These are phyloP conservation scores for Dinoponera quadriceps DNA, from an alignment of 1,140 invertebrate genomes.

Conservation along the genomic window DNA sequence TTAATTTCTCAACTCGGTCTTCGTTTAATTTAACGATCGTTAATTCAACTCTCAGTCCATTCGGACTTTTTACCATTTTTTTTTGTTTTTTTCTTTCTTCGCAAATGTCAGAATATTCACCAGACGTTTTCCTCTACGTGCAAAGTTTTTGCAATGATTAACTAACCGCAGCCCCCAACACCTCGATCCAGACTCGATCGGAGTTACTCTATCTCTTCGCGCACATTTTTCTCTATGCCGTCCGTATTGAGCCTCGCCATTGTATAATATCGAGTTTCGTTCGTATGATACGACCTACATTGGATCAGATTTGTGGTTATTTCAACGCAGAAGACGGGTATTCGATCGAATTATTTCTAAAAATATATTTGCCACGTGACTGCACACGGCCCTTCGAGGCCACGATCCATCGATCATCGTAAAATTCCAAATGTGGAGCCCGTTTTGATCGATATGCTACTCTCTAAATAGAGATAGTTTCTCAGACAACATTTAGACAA, in stretches of 20 bases:
- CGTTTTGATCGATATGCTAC: too few species aligned
- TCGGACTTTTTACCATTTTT: too few species aligned
- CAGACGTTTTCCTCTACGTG: not conserved
- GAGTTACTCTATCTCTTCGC: slow-evolving; percentile 2
- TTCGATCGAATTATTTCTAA: slow-evolving; percentile 42
- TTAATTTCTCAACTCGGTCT: too few species aligned
- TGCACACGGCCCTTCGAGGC: not conserved
- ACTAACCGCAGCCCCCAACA: not conserved
- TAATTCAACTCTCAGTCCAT: too few species aligned
- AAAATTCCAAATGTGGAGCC: not conserved
- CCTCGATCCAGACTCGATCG: not conserved
- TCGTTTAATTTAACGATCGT: too few species aligned
- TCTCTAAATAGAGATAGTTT: too few species aligned
- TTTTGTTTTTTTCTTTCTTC: not conserved
- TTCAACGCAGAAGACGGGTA: slow-evolving; percentile 32
- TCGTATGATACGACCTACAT: slow-evolving; percentile 55
- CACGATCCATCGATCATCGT: not conserved
- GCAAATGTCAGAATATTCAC: not conserved
- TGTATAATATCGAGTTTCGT: slow-evolving; percentile 59
- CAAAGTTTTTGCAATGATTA: not conserved
- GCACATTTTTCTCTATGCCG: slow-evolving; percentile 7
- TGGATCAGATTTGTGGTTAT: slow-evolving; percentile 68
- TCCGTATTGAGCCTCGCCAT: slow-evolving; percentile 42
- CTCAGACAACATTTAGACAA: too few species aligned
- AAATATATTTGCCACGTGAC: slow-evolving; percentile 5